phyloP scores from a whole-genome alignment of 2,113 vertebrate genomes.

The Ochotona curzoniae region DNA sequence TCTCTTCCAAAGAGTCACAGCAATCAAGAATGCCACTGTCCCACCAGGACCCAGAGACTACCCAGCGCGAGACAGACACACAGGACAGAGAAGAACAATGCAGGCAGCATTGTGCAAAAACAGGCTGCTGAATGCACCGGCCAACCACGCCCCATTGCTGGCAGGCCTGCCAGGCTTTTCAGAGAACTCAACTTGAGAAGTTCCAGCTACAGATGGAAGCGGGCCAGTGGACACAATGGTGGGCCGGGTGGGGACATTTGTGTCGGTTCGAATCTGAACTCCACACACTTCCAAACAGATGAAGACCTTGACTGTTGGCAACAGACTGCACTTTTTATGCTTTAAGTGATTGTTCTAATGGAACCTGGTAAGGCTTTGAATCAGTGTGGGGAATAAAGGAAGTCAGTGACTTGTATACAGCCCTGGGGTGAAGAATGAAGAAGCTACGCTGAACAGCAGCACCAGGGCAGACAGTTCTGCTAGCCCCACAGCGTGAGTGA shows the following conservation, averaged over 20 bases:
- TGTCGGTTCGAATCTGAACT: conserved; percentile 43
- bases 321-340: not conserved
- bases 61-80: conserved; percentile 32
- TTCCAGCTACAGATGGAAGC: conserved; percentile 45
- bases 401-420: not conserved
- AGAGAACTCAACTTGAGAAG: conserved; percentile 47
- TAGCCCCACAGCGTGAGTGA: not conserved
- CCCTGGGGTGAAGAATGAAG: not conserved
- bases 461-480: not conserved
- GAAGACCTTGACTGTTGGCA: not conserved
- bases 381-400: not conserved
- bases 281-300: conserved; percentile 25
- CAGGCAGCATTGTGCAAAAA: conserved; percentile 34
- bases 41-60: not conserved
- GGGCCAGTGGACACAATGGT: conserved; percentile 49
- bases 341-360: not conserved
- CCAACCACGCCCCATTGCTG: not conserved
- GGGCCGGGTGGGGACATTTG: not conserved
- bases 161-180: conserved; percentile 48
- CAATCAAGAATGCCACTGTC: not conserved
- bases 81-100: not conserved
- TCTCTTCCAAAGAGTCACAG: conserved; percentile 41
- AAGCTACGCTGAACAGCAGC: not conserved
- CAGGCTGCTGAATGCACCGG: conserved; percentile 12
- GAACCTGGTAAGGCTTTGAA: not conserved